Evolutionary conservation across 2,113 vertebrate genomes (phyloP), one percentile per base, ranked within the genome.

Genomic region (Trinectes maculatus): DNA sequence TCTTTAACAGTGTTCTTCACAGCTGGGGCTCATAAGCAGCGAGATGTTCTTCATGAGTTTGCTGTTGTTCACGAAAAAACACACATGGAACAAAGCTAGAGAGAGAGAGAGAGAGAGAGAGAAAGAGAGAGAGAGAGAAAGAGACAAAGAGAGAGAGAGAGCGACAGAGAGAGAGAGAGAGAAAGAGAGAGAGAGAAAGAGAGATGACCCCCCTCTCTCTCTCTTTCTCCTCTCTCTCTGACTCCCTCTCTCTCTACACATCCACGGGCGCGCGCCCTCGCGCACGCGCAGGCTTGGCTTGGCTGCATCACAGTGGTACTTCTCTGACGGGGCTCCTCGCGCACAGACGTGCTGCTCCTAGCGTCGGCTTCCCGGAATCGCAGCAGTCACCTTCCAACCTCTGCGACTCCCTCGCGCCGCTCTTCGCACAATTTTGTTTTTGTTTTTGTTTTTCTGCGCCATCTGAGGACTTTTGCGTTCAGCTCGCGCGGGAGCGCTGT

Each of bases 341-440:
- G 74, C 82, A 80, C 54, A 73, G 70, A 61, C 48, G 74, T 89
- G 88, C 89, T 90, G 89, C 91, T 89, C 90, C 90, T 86, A 91
- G 88, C 85, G 89, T 87, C 79, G 34, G 79, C 86, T 73, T 80
- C 68, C 82, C 56, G 87, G 72, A 88, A 91, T 61, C 87, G 76
- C 92, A 91, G 69, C 81, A 85, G 77, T 91, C 90, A 91, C 91
- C 89, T 89, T 90, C 86, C 90, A 91, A 91, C 89, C 89, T 90
- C 89, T 89, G 88, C 91, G 73, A 75, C 85, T 87, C 77, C 76
- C 79, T 16, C 57, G n/a, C 22, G 53, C 74, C 59, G 26, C 80
- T 64, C 65, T 60, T 74, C 74, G 80, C 79, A 71, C 51, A n/a
- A n/a, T n/a, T n/a, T n/a, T n/a, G n/a, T n/a, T n/a, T n/a, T n/a